Evolutionary conservation across 2,888 invertebrate species (phyloP), one percentile per base, ranked within the genome.

Genomic region (Tiphia femorata): DNA sequence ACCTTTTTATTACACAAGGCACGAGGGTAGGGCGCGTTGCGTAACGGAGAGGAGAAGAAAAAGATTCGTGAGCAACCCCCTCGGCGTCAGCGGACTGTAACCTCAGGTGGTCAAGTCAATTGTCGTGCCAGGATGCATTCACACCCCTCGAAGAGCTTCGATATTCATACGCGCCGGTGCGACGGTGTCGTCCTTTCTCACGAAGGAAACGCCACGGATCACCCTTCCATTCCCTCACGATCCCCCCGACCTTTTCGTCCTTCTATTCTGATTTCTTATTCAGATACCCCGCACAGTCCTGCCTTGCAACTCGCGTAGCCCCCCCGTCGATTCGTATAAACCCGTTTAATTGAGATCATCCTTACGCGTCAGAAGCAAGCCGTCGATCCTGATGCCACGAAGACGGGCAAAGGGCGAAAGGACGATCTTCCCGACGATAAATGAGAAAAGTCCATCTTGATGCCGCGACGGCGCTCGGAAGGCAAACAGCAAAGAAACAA

Each of bases 331-430:
- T 58, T 69, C 58, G 67, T 60, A 77, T 73, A 78, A 81, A 81
- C 80, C 76, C 75, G 80, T 81, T 81, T 79, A 77, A 79, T 80
- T 76, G 78, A 79, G 76, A 77, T 75, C 72, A 70, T 75, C 73
- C 67, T 62, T 62, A 69, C 72, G 63, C 70, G 73, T 73, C 72
- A n/a, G n/a, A n/a, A n/a, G n/a, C n/a, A 64, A 59, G 58, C 21
- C 50, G 60, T 50, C 70, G 60, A 68, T 61, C 43, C 54, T n/a
- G n/a, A n/a, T n/a, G n/a, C n/a, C n/a, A n/a, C n/a, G n/a, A n/a
- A n/a, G n/a, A n/a, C n/a, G n/a, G n/a, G n/a, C n/a, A n/a, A 40
- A 23, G 41, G 23, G 33, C 38, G 51, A 52, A 64, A 64, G 37
- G 37, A 48, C 27, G 16, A 16, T 33, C 38, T 10, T 20, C 20